Conservation (phyloP, 2,113 vertebrate species). For the Pterophyllum scalare region DNA sequence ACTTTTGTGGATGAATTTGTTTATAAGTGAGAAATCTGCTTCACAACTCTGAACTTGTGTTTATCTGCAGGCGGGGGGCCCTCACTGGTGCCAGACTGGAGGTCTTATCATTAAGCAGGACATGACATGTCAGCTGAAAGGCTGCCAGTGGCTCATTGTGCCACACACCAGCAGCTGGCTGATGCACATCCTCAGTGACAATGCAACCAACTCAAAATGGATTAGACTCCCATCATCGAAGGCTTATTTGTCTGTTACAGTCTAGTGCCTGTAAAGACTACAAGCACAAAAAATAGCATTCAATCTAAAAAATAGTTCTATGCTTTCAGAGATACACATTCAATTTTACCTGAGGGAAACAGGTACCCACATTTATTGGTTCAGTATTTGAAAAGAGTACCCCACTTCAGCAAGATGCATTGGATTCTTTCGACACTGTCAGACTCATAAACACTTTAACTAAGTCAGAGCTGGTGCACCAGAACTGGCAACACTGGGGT, state of each 20-base stretch:
- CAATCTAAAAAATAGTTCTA: not conserved
- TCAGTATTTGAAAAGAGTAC: not conserved
- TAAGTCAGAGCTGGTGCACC: not conserved
- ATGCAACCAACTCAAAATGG: conserved; percentile 17
- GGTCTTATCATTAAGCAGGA: conserved; percentile 47
- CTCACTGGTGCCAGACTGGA: conserved; percentile 13
- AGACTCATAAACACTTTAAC: not conserved
- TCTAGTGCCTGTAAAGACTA: not conserved
- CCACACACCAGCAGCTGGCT: conserved; percentile 36
- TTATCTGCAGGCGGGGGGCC: not conserved
- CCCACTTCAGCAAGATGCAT: not conserved
- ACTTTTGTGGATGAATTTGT: not conserved
- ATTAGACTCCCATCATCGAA: conserved; percentile 33
- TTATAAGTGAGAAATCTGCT: not conserved
- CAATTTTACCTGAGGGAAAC: not conserved
- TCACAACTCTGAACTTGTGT: not conserved
- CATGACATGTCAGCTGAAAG: conserved; percentile 1
- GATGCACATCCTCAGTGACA: conserved; percentile 51
- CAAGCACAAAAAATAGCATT: not conserved
- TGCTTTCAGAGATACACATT: not conserved
- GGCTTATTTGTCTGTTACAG: conserved; percentile 26
- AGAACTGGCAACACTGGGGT: not conserved
- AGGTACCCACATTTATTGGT: not conserved
- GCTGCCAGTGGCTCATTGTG: conserved; percentile 33
- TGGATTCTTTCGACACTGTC: not conserved